Conservation (phyloP, 1,140 invertebrate species). For the Chlorops oryzae region DNA sequence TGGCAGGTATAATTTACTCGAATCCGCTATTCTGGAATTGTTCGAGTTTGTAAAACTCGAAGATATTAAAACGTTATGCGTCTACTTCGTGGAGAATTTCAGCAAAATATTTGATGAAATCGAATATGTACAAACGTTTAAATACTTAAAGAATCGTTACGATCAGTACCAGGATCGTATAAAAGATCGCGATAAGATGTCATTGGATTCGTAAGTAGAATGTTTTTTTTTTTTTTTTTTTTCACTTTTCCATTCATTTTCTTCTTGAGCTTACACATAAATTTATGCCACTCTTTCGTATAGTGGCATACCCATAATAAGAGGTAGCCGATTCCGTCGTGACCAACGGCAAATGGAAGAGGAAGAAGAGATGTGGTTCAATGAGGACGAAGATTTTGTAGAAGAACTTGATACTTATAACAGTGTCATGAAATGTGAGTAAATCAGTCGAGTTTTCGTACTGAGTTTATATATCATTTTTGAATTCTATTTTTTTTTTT, state of each 20-base stretch:
- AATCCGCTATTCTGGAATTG: conserved; percentile 97
- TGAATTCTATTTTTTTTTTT: not conserved
- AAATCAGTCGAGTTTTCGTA: not conserved
- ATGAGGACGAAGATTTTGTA: conserved; percentile 91
- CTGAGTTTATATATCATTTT: not conserved
- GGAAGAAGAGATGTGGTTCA: conserved; percentile 99
- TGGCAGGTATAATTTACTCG: conserved; percentile 94
- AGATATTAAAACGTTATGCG: conserved; percentile 91
- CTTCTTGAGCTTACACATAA: not conserved
- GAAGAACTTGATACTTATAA: conserved; percentile 55
- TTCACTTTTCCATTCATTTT: not conserved
- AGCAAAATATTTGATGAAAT: conserved; percentile 88
- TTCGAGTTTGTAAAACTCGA: conserved; percentile 98
- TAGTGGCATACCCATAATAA: conserved; percentile 61
- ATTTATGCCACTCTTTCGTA: conserved; percentile 52
- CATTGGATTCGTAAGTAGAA: conserved; percentile 58
- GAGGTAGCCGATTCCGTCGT: conserved; percentile 75
- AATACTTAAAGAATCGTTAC: conserved; percentile 82
- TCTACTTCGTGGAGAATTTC: conserved; percentile 92
- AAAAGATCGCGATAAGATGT: conserved; percentile 71
- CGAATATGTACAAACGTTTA: conserved; percentile 96
- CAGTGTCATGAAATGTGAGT: conserved; percentile 49
- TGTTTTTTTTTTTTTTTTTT: conserved; percentile 4
- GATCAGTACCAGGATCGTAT: conserved; percentile 91
- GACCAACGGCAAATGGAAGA: conserved; percentile 91